Percentiles rank a stretch among this genome's conserved stretches.
Conservation (phyloP, 1,140 invertebrate genomes). For the Calosoma granatense region DNA sequence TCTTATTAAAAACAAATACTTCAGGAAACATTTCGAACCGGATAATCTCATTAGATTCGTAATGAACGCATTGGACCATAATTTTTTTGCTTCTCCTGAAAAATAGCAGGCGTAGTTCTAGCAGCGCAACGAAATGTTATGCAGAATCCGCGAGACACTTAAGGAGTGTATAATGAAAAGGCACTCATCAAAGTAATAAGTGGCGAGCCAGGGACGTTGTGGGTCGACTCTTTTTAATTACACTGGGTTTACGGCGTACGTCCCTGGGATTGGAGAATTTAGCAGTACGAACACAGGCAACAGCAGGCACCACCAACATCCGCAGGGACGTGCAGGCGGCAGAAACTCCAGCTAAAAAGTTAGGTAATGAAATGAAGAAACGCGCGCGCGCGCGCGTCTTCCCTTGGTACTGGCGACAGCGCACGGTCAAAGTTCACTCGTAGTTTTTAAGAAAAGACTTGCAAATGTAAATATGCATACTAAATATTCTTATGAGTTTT, state of each 20-base stretch:
- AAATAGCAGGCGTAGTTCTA: background rate
- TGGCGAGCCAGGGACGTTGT: background rate
- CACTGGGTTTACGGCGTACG: background rate
- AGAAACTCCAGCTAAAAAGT: background rate
- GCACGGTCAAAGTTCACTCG: no score
- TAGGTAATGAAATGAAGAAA: background rate
- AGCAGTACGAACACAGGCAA: no score
- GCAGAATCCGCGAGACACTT: background rate
- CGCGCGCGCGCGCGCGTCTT: no score
- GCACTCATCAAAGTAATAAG: conserved; percentile 3
- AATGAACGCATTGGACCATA: background rate
- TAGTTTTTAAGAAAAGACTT: no score
- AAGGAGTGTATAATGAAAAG: background rate
- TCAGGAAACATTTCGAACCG: background rate
- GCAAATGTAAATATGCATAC: no score
- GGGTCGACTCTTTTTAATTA: conserved; percentile 4
- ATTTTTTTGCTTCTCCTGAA: background rate
- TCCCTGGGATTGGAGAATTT: background rate
- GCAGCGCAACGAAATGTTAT: background rate
- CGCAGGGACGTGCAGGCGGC: background rate
- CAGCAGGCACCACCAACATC: background rate
- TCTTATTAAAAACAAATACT: background rate
- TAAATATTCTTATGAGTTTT: no score
- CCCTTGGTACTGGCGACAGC: no score
- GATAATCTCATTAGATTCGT: background rate